Percentiles rank a stretch among this genome's conserved stretches.
Conservation (phyloP, 2,888 invertebrate genomes). For the Capitulum mitella region DNA sequence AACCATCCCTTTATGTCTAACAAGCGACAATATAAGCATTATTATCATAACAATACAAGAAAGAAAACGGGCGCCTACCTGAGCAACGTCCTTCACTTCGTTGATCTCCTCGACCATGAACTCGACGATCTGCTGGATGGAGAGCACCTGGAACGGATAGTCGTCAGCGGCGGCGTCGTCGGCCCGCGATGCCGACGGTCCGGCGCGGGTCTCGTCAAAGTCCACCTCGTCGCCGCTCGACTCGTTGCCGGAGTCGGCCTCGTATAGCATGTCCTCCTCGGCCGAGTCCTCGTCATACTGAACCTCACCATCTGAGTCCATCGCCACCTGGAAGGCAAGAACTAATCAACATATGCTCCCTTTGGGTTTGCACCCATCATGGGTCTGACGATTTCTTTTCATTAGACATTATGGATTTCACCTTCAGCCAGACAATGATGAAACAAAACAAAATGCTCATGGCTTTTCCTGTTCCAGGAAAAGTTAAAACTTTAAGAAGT, state of each 20-base stretch:
- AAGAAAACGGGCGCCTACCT: conserved; percentile 69
- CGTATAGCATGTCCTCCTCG: conserved; percentile 40
- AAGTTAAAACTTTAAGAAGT: too few species aligned
- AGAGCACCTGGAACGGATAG: conserved; percentile 84
- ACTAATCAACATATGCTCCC: too few species aligned
- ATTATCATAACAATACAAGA: too few species aligned
- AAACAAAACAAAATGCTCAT: too few species aligned
- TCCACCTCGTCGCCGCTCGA: conserved; percentile 91
- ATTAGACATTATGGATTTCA: too few species aligned
- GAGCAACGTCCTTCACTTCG: conserved; percentile 91
- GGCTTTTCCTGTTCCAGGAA: too few species aligned
- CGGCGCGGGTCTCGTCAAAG: conserved; percentile 55
- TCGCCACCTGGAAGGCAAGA: background rate
- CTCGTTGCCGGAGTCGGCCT: conserved; percentile 85
- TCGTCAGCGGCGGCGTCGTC: conserved; percentile 79
- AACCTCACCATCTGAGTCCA: background rate
- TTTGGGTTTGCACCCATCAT: too few species aligned
- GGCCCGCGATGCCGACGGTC: conserved; percentile 46
- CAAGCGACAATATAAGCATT: too few species aligned
- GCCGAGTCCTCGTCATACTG: background rate
- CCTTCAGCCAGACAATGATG: background rate
- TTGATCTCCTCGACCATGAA: conserved; percentile 96
- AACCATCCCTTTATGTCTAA: too few species aligned
- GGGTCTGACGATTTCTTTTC: too few species aligned
- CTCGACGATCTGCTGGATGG: conserved; percentile 92